Conservation (phyloP, 2,113 vertebrate species). For the Equus quagga region DNA sequence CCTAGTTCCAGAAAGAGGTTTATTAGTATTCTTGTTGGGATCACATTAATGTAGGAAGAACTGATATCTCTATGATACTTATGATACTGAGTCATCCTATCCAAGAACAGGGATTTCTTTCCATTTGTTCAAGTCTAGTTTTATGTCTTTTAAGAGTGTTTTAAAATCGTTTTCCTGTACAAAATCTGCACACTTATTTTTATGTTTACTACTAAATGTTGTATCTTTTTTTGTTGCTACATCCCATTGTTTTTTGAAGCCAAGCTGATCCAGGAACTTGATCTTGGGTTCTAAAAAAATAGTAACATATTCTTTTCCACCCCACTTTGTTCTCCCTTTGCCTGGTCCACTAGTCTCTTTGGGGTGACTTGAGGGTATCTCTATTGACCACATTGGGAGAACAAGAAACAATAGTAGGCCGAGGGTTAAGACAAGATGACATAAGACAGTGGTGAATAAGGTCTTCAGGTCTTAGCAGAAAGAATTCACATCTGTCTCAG, state of each 20-base stretch:
- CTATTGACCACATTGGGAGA: background rate
- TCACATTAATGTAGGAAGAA: background rate
- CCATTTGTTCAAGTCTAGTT: background rate
- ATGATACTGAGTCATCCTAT: background rate
- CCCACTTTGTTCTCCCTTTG: background rate
- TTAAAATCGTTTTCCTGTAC: background rate
- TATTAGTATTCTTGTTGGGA: background rate
- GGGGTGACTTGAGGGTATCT: background rate
- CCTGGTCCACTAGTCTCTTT: background rate
- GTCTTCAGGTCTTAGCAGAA: slow-evolving; percentile 30
- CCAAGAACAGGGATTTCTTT: background rate
- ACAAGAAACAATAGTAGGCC: background rate
- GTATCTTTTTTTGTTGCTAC: background rate
- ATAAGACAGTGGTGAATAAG: slow-evolving; percentile 54
- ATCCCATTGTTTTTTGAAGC: background rate
- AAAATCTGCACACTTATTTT: background rate
- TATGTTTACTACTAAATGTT: background rate
- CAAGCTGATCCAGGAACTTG: background rate
- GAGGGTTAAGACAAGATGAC: slow-evolving; percentile 38
- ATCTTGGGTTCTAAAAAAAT: slow-evolving; percentile 40
- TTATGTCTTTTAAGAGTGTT: background rate
- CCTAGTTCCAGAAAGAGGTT: background rate
- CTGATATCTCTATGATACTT: background rate
- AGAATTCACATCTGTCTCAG: slow-evolving; percentile 47
- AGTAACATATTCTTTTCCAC: background rate